phyloP scores from a whole-genome alignment of 2,113 vertebrate genomes.

The Lagopus muta region DNA sequence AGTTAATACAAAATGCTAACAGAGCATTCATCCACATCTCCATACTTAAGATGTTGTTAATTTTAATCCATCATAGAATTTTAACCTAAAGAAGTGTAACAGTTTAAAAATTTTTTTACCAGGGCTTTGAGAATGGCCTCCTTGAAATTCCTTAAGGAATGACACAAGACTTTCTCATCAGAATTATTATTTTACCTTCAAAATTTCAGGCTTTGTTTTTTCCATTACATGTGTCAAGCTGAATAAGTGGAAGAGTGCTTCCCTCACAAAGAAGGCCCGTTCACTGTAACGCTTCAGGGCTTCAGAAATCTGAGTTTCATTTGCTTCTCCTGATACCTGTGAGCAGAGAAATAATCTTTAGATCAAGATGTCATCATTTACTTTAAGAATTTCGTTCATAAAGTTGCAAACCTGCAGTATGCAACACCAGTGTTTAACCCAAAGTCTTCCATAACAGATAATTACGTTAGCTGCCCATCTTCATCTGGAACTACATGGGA shows the following conservation, averaged over 20 bases:
- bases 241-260: slow-evolving; percentile 98
- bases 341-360: slow-evolving; percentile 36
- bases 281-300: slow-evolving; percentile 95
- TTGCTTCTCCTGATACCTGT: slow-evolving; percentile 97
- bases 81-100: background rate
- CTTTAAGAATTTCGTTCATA: background rate
- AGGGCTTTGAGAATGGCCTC: background rate
- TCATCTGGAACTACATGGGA: background rate
- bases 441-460: background rate
- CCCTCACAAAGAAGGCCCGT: slow-evolving; percentile 95
- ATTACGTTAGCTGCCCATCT: background rate
- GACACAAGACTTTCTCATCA: background rate
- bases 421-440: background rate
- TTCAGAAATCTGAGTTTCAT: slow-evolving; percentile 96
- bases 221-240: slow-evolving; percentile 96
- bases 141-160: background rate
- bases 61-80: background rate
- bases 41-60: background rate
- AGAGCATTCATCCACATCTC: background rate
- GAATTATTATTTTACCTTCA: slow-evolving; percentile 85
- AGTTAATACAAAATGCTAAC: background rate
- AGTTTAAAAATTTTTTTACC: background rate
- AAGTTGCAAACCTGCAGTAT: background rate
- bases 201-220: slow-evolving; percentile 95
- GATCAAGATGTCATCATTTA: background rate